Evolutionary conservation across 2,888 invertebrate species (phyloP).

Genomic region (Druceiella hillmani): DNA sequence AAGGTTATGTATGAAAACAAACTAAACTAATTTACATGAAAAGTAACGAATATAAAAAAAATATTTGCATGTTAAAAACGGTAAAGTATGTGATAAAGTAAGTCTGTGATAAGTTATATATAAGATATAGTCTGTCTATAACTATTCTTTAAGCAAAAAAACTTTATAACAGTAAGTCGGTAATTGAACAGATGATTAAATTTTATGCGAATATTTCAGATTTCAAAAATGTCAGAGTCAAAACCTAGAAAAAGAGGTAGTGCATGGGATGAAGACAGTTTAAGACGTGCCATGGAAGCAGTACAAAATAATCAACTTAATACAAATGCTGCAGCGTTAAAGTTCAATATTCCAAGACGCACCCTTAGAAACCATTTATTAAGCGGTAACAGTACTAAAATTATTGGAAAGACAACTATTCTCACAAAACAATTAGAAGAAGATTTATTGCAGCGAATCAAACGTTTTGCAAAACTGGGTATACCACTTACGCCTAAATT

Average conservation of each 20-base stretch:
- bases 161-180: no score
- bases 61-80: no score
- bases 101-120: no score
- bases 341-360: conserved; percentile 25
- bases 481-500: conserved; percentile 26
- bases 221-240: conserved; percentile 2
- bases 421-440: conserved; percentile 23
- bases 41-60: no score
- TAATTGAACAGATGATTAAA: no score
- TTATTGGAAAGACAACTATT: conserved; percentile 21
- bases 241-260: conserved; percentile 19
- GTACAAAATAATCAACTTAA: conserved; percentile 25
- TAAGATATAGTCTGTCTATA: no score
- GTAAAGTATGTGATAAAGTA: no score
- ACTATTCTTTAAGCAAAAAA: no score
- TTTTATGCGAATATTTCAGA: no score
- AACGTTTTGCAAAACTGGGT: conserved; percentile 25
- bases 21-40: no score
- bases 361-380: conserved; percentile 25
- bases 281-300: conserved; percentile 23
- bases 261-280: conserved; percentile 22
- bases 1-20: no score
- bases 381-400: conserved; percentile 21
- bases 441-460: conserved; percentile 25
- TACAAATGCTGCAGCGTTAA: conserved; percentile 22